Conservation (phyloP, 2,888 invertebrate genomes). For the Onthophagus sagittarius region DNA sequence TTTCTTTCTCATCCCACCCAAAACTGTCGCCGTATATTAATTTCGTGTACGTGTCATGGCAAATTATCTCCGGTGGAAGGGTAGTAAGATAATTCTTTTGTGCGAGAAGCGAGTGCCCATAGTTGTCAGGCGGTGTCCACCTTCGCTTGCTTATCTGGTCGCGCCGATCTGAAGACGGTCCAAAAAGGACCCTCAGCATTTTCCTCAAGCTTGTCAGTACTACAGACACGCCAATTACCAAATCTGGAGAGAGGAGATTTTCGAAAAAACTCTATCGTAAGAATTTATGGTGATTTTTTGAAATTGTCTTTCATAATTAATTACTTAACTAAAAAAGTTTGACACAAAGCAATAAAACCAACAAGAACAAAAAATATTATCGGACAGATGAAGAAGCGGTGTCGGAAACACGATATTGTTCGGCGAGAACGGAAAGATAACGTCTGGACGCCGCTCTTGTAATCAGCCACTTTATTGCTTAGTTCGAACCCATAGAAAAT, state of each 20-base stretch:
- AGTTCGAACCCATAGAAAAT: slow-evolving; percentile 6
- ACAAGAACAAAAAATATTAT: not conserved
- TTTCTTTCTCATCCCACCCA: not conserved
- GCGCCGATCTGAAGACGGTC: slow-evolving; percentile 6
- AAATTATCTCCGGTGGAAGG: slow-evolving; percentile 18
- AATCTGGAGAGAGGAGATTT: not conserved
- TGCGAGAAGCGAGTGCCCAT: slow-evolving; percentile 25
- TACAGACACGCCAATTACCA: slow-evolving; percentile 21
- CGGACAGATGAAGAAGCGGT: not conserved
- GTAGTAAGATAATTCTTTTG: slow-evolving; percentile 22
- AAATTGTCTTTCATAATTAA: no score
- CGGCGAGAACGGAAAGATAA: slow-evolving; percentile 4
- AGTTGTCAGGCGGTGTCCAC: slow-evolving; percentile 26
- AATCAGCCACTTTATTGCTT: not conserved
- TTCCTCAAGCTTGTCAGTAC: slow-evolving; percentile 27
- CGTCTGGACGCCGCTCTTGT: slow-evolving; percentile 5
- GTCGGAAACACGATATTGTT: no score
- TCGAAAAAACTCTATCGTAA: no score
- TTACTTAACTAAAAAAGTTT: no score
- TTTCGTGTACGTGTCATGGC: slow-evolving; percentile 22
- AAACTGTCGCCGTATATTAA: slow-evolving; percentile 16
- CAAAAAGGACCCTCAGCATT: slow-evolving; percentile 20
- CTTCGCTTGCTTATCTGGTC: slow-evolving; percentile 7
- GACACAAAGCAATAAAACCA: not conserved
- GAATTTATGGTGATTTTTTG: no score